phyloP scores from a whole-genome alignment of 2,888 invertebrate species.

The Epirrita christyi region DNA sequence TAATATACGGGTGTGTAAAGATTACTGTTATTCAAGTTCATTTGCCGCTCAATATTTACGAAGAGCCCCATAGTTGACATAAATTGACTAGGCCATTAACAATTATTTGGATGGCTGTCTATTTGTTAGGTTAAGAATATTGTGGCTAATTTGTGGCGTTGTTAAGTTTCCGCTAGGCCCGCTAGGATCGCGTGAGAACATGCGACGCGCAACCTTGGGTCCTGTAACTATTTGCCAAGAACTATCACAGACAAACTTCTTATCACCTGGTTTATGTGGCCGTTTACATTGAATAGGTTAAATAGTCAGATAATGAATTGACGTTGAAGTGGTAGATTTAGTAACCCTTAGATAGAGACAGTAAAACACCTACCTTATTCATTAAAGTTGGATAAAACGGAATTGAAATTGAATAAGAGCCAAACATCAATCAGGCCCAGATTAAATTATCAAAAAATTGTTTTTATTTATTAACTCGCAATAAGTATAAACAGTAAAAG shows the following conservation, averaged over 20 bases:
- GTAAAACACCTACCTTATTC: no score
- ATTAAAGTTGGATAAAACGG: no score
- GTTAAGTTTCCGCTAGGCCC: conserved; percentile 28
- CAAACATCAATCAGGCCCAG: no score
- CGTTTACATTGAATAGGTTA: neutral
- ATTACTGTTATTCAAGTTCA: no score
- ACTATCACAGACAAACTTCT: conserved; percentile 14
- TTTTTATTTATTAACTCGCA: no score
- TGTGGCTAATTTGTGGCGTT: conserved; percentile 34
- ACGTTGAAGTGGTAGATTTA: neutral
- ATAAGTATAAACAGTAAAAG: no score
- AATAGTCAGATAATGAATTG: neutral
- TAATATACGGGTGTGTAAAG: no score
- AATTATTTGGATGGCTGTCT: conserved; percentile 19
- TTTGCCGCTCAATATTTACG: no score
- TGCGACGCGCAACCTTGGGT: conserved; percentile 59
- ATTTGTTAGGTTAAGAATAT: conserved; percentile 30
- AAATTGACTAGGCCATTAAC: conserved; percentile 17
- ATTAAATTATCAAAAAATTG: no score
- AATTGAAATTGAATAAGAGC: no score
- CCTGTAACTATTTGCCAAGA: conserved; percentile 24
- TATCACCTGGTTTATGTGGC: neutral
- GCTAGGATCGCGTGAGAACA: conserved; percentile 58
- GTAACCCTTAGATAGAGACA: no score
- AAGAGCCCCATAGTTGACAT: conserved; percentile 4